phyloP scores from a whole-genome alignment of 37 sponge, comb jelly and placozoan genomes.

The Beroe forskalii region DNA sequence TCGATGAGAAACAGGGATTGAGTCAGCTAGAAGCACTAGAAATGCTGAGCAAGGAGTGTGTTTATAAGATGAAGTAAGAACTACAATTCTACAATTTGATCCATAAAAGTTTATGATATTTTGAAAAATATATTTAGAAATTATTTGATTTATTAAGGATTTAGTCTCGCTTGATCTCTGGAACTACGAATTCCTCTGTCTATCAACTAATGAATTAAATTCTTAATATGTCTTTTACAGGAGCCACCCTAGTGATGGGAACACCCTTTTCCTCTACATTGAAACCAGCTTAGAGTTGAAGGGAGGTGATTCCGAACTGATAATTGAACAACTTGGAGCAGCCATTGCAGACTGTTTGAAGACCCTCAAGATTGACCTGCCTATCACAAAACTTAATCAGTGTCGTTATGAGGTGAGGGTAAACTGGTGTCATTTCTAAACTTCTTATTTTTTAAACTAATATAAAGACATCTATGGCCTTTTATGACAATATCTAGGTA shows the following conservation, averaged over 20 bases:
- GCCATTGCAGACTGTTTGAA: slow-evolving; percentile 50
- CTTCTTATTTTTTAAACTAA: too few relatives aligned
- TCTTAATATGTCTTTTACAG: background rate
- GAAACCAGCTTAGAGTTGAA: slow-evolving; percentile 54
- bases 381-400: slow-evolving; percentile 50
- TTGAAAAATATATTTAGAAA: too few relatives aligned
- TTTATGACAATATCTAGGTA: too few relatives aligned
- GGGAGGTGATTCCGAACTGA: slow-evolving; percentile 46
- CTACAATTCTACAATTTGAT: background rate
- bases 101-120: too few relatives aligned
- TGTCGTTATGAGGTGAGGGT: background rate
- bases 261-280: slow-evolving; percentile 52
- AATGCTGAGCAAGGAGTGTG: slow-evolving; percentile 62
- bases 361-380: slow-evolving; percentile 29
- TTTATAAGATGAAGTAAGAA: slow-evolving; percentile 45
- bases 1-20: slow-evolving; percentile 57
- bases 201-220: background rate
- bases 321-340: slow-evolving; percentile 45
- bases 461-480: too few relatives aligned
- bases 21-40: slow-evolving; percentile 52
- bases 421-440: background rate
- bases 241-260: background rate
- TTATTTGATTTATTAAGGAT: too few relatives aligned
- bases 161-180: background rate
- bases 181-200: background rate